Conservation (phyloP, 2,888 invertebrate genomes). For the Heliconius erato region DNA sequence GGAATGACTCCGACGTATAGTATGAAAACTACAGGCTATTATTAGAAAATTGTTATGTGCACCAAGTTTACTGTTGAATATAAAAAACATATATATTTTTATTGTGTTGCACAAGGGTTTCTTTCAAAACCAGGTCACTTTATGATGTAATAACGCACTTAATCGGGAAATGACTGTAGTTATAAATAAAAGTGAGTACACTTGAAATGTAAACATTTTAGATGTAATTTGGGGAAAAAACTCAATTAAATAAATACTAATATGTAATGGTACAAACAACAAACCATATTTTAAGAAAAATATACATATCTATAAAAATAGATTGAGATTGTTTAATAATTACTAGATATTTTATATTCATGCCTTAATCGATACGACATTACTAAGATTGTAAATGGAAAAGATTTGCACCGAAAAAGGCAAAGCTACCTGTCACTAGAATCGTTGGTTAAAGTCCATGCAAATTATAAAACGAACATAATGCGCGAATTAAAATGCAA, state of each 20-base stretch:
- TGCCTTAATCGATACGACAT: conserved; percentile 31
- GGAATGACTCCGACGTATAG: not conserved
- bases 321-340: not conserved
- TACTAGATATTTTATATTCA: not conserved
- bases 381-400: conserved; percentile 31
- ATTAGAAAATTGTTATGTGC: not conserved
- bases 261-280: too few species aligned
- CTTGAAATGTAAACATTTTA: not conserved
- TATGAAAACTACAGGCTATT: not conserved
- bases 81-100: conserved; percentile 20
- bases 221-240: conserved; percentile 41
- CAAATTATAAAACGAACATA: conserved; percentile 47
- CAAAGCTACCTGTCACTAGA: conserved; percentile 44
- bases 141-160: conserved; percentile 42
- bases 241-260: not conserved
- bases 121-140: conserved; percentile 43
- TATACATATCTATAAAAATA: not conserved
- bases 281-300: not conserved
- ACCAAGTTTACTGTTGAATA: not conserved
- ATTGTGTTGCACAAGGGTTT: conserved; percentile 39
- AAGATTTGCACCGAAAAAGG: conserved; percentile 43
- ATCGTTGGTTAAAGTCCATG: conserved; percentile 40
- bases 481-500: conserved; percentile 47
- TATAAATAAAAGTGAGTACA: conserved; percentile 37
- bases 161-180: conserved; percentile 36